Base-by-base conservation (phyloP, 2,888 invertebrate species). In the Diaphora mendica region DNA sequence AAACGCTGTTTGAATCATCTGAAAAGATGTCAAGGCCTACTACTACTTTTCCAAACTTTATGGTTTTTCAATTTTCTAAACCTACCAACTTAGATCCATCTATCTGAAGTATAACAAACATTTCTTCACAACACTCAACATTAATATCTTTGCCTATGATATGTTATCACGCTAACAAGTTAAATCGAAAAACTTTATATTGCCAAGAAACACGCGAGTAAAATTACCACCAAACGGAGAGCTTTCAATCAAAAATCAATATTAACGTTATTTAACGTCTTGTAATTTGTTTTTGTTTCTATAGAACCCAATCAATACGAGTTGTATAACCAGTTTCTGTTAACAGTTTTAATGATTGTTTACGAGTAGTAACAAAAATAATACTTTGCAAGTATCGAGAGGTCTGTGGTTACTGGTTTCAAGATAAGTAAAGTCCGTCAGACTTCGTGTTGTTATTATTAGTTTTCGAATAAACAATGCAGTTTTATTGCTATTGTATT, bases 121-220 rank as follows among this genome's bases (percentile, higher is more conserved):
- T 59, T 26, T 11, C 13, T n/a, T 4, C 26, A 62, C 17, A 62
- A 30, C 8, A 62, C 62, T 30, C 30, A 62, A 30, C 2, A 26
- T 17, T 13, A 35, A 71, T 74, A 70, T 59, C 65, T 35, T 65
- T 71, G 64, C 39, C 66, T 66, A 79, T 74, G 70, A 70, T 74
- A 78, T 67, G 65, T 73, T 64, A 67, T 77, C 73, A 76, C 70
- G 75, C 70, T 74, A 77, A 75, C 68, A 77, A 82, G 73, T 76
- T 67, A 35, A 75, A 83, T 79, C 73, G 76, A 83, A 81, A 79
- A 81, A 83, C 59, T 79, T 83, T 83, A 48, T 75, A 79, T 72
- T 65, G 67, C 64, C 20, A 69, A 35, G n/a, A 44, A 70, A 81
- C 82, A 83, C 70, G 79, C 76, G 65, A 77, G 23, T 70, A 72